Percentiles rank a stretch among this genome's conserved stretches.
Conservation (phyloP, 2,113 vertebrate genomes). For the Fulmarus glacialis region DNA sequence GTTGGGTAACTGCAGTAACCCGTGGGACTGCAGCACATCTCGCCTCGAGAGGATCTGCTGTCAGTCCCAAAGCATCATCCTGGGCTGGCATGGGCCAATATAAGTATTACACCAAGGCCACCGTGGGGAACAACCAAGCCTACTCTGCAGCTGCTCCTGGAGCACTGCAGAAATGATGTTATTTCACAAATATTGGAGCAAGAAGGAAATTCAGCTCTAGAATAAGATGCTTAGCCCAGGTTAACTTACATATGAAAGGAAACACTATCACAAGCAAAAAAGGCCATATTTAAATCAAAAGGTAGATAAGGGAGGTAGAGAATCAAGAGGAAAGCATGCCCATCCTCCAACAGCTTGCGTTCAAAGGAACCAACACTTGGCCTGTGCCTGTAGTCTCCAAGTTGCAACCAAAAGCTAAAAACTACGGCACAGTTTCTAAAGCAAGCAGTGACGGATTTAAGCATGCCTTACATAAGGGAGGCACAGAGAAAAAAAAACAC, state of each 20-base stretch:
- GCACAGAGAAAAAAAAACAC: fast-evolving
- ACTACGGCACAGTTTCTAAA: background rate
- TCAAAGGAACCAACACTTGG: background rate
- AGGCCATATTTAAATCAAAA: background rate
- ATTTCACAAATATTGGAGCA: background rate
- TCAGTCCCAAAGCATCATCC: background rate
- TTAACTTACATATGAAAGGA: background rate
- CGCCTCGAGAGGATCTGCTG: fast-evolving
- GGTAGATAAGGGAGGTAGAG: fast-evolving
- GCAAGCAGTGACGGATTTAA: background rate
- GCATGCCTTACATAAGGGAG: background rate
- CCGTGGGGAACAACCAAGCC: background rate
- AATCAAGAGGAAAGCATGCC: background rate
- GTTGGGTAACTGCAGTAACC: background rate
- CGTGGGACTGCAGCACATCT: background rate
- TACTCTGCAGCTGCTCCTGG: background rate
- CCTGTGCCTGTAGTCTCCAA: background rate
- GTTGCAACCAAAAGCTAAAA: background rate
- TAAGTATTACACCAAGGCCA: background rate
- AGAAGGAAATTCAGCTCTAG: background rate
- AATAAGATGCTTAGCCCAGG: background rate
- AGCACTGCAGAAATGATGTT: fast-evolving
- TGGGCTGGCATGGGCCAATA: background rate
- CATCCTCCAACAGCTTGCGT: background rate
- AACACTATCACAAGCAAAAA: background rate